phyloP scores from a whole-genome alignment of 1,140 invertebrate species.

The Octopus bimaculoides region DNA sequence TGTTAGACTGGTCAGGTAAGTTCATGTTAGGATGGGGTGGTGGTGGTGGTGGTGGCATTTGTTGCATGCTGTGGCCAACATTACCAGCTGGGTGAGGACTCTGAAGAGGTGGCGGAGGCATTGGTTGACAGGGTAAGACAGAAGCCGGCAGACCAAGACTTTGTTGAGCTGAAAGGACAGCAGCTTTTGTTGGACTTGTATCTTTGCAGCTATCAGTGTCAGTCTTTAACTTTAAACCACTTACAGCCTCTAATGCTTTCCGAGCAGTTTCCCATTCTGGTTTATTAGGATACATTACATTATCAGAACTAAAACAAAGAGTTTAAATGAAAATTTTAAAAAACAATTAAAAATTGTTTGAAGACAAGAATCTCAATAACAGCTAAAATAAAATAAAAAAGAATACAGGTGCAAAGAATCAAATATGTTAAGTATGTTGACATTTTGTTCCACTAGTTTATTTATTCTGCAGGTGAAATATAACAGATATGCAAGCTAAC shows the following conservation, averaged over 20 bases:
- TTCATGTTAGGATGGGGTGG: background rate
- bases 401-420: no score
- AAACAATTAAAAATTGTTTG: no score
- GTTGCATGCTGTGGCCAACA: background rate
- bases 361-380: no score
- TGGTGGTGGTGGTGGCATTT: background rate
- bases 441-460: no score
- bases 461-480: no score
- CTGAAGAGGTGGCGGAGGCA: background rate
- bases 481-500: no score
- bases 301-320: background rate
- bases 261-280: slow-evolving; percentile 44
- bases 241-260: slow-evolving; percentile 38
- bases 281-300: slow-evolving; percentile 20
- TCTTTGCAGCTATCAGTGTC: slow-evolving; percentile 21
- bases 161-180: background rate
- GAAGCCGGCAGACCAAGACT: background rate
- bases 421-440: no score
- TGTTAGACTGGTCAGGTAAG: background rate
- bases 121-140: background rate
- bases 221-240: slow-evolving; percentile 5
- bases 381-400: no score
- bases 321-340: no score
- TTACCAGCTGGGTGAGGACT: no score
- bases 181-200: background rate